Conservation (phyloP, 2,797 vertebrate genomes). For the Myotis findleyi region DNA sequence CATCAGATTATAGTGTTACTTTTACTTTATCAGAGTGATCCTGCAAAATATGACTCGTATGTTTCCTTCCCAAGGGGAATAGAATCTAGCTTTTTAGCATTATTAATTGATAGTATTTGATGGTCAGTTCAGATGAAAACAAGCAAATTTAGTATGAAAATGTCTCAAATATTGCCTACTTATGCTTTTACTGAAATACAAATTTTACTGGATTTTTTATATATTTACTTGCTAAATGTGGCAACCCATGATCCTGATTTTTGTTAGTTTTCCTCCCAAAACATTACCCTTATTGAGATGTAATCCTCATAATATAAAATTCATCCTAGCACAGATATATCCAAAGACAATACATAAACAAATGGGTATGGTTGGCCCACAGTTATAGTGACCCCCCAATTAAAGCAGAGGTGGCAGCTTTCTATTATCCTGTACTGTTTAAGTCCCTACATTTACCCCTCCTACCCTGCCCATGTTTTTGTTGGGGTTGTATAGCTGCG, state of each 20-base stretch:
- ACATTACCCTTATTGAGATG: not conserved
- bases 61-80: constrained; percentile 70
- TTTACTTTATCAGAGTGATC: constrained; percentile 73
- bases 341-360: not conserved
- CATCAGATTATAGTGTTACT: constrained; percentile 79
- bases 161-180: not conserved
- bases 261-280: not conserved
- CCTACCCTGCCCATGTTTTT: not conserved
- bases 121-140: constrained; percentile 70
- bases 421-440: not conserved
- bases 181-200: not conserved
- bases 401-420: not conserved
- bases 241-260: not conserved
- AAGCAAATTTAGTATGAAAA: not conserved
- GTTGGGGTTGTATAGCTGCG: not conserved
- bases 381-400: not conserved
- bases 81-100: constrained; percentile 18
- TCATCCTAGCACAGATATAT: not conserved
- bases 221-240: not conserved
- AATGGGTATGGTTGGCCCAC: not conserved
- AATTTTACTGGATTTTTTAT: not conserved
- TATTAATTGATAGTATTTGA: constrained; percentile 69
- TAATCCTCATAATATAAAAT: not conserved
- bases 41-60: constrained; percentile 76
- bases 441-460: not conserved